Percentiles rank a stretch among this genome's conserved stretches.
phyloP scores from a whole-genome alignment of 2,888 invertebrate genomes.

The Limnephilus marmoratus region DNA sequence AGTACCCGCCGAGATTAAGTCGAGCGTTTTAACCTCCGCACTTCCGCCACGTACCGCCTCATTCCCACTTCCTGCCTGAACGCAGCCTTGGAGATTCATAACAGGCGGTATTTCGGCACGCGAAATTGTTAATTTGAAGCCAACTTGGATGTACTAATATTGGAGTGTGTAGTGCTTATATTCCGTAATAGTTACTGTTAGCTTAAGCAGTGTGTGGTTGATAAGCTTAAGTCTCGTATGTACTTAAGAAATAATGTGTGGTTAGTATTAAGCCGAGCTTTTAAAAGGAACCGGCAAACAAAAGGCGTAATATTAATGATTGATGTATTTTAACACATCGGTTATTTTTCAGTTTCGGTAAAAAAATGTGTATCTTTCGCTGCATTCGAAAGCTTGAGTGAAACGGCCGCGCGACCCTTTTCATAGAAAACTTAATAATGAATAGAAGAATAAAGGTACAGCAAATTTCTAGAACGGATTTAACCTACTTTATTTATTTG shows the following conservation, averaged over 20 bases:
- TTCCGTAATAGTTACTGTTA: not conserved
- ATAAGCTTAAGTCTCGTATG: not conserved
- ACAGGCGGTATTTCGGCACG: not conserved
- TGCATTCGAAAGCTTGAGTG: no score
- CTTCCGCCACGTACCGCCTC: constrained; percentile 2
- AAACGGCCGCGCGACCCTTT: no score
- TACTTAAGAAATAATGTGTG: not conserved
- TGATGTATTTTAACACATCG: no score
- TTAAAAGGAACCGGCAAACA: not conserved
- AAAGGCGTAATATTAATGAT: not conserved
- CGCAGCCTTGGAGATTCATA: not conserved
- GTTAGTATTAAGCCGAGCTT: not conserved
- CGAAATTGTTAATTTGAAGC: not conserved
- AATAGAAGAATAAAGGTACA: no score
- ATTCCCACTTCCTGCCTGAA: not conserved
- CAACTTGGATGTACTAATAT: not conserved
- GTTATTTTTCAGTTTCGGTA: not conserved
- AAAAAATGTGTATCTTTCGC: not conserved
- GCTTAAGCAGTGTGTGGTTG: not conserved
- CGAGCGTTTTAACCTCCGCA: constrained; percentile 2
- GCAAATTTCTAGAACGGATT: no score
- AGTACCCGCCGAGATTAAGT: not conserved
- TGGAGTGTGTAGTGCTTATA: not conserved
- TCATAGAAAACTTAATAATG: no score
- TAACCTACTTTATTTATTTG: no score